Base-by-base conservation (phyloP, 2,888 invertebrate species). In the Platycnemis pennipes region DNA sequence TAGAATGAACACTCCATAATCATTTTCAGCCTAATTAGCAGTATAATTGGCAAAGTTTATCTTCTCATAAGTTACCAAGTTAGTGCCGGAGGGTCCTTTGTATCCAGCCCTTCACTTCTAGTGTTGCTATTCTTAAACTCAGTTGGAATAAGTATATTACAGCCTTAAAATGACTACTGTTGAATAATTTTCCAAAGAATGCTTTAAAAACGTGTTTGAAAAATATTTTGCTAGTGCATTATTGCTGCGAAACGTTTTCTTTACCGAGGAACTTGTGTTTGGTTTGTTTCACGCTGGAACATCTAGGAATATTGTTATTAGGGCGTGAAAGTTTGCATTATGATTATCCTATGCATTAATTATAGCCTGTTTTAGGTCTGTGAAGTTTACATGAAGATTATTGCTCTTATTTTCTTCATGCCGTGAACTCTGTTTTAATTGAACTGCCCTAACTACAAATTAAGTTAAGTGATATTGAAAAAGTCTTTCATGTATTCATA, bases 41-140 rank as follows among this genome's bases (percentile, higher is more conserved):
- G 69, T 13, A 77, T 31, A 77, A 77, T 77, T 77, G 31, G 31
- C 69, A 77, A 77, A 77, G 31, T 77, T 77, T 37, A 77, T 77
- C 7, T 4, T 11, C 31, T 77, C 31, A 77, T 77, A 31, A 77
- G 31, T 77, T 31, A 31, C 31, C 69, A 8, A 31, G 31, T 13
- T 77, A 77, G 31, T 31, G 31, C 31, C 37, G 13, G 69, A 13
- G 69, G 37, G 37, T 31, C 13, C 5, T 37, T 11, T 13, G n/a
- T 69, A 69, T 69, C 31, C 69, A n/a, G 69, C 31, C 37, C n/a
- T n/a, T n/a, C 69, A 26, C 69, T 77, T 77, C 11, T 26, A n/a
- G 5, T 31, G 26, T 31, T 26, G 37, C 31, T 1, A 31, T 77
- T 77, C 37, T 77, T 77, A 77, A 77, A 77, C 31, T 77, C 37